Conservation (phyloP, 1,140 invertebrate species). For the Holotrichia oblita region DNA sequence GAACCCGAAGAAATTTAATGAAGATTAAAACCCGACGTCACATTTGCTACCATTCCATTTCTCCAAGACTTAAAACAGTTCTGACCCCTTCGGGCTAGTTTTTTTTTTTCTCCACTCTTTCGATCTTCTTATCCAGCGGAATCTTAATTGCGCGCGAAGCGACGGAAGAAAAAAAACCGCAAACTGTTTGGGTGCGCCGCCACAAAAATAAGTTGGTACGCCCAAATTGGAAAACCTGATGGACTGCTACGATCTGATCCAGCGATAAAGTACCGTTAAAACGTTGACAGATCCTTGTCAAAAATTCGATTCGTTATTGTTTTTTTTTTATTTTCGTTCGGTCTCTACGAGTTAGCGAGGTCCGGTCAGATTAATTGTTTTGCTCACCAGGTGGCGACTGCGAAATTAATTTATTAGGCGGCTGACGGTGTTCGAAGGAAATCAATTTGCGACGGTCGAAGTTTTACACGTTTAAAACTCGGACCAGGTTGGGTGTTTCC, state of each 20-base stretch:
- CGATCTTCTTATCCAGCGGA: neutral
- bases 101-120: neutral
- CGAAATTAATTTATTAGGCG: conserved; percentile 8
- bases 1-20: neutral
- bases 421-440: conserved; percentile 1
- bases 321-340: neutral
- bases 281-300: conserved; percentile 15
- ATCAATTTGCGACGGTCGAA: conserved; percentile 10
- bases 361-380: neutral
- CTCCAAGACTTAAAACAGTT: neutral
- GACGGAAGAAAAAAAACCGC: neutral
- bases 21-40: neutral
- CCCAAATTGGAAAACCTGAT: conserved; percentile 2
- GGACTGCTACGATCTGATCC: neutral
- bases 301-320: neutral
- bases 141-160: conserved; percentile 8
- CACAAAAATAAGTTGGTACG: neutral
- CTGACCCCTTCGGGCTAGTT: neutral
- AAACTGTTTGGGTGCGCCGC: conserved; percentile 10
- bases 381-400: neutral
- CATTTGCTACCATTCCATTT: neutral
- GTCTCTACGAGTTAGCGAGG: no score
- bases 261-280: conserved; percentile 16
- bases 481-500: neutral
- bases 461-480: neutral